Percentiles rank a stretch among this genome's conserved stretches.
Evolutionary conservation across 2,113 vertebrate species (phyloP).

Genomic region (Girardinichthys multiradiatus): DNA sequence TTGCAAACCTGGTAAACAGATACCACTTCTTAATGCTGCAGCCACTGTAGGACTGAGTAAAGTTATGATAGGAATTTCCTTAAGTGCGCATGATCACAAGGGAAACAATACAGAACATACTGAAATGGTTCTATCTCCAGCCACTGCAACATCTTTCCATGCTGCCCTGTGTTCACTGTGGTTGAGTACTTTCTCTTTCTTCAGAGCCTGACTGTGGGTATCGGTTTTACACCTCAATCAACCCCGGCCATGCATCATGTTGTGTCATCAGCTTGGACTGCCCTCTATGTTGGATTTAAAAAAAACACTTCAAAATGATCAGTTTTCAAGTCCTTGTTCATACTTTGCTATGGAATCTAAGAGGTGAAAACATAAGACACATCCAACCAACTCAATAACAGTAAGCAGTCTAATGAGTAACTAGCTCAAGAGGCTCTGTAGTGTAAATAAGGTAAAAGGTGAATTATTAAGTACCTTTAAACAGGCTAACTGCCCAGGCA

Average conservation of each 20-base stretch:
- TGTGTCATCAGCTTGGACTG: conserved; percentile 12
- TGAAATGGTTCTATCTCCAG: conserved; percentile 2
- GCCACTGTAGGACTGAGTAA: background rate
- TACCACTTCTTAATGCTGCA: conserved; percentile 8
- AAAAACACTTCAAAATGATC: conserved; percentile 14
- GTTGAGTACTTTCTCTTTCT: background rate
- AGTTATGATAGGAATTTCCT: conserved; percentile 29
- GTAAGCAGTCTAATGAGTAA: conserved; percentile 55
- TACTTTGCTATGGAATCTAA: conserved; percentile 27
- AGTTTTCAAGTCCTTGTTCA: background rate
- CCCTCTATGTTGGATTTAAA: conserved; percentile 1
- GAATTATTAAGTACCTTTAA: conserved; percentile 71
- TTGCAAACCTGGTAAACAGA: conserved; percentile 3
- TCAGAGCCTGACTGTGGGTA: conserved; percentile 24
- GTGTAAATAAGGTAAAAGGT: conserved; percentile 69
- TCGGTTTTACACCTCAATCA: conserved; percentile 45
- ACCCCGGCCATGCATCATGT: conserved; percentile 52
- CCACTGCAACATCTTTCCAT: conserved; percentile 6
- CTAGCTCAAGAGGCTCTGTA: conserved; percentile 32
- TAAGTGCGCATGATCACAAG: conserved; percentile 21
- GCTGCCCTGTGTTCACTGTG: background rate
- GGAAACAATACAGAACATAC: conserved; percentile 1
- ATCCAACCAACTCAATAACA: conserved; percentile 28
- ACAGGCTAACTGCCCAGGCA: conserved; percentile 61
- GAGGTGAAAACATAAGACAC: conserved; percentile 27